A percentile compares a stretch with the other conserved stretches of the same genome.
Evolutionary conservation across 2,113 vertebrate genomes (phyloP).

Genomic region (Boulengeromyrus knoepffleri): DNA sequence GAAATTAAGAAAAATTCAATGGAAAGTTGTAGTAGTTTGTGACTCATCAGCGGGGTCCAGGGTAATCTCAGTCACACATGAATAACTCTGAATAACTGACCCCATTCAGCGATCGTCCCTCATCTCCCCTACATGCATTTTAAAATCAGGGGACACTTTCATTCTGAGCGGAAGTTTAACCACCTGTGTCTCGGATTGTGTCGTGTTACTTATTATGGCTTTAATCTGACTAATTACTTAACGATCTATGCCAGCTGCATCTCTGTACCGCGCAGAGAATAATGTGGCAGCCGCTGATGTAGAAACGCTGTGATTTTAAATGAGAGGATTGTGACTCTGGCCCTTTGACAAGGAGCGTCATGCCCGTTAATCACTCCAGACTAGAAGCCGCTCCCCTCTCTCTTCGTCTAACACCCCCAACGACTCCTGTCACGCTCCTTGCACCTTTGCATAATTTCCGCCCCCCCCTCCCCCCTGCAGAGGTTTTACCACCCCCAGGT

Average conservation of each 20-base stretch:
- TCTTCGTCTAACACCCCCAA: background rate
- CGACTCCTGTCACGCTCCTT: background rate
- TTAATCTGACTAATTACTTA: background rate
- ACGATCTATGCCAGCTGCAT: background rate
- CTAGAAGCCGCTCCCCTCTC: background rate
- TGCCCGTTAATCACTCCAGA: background rate
- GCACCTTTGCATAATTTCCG: slow-evolving; percentile 1
- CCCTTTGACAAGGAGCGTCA: background rate
- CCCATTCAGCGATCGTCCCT: background rate
- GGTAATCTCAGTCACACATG: background rate
- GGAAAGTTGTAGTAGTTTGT: background rate
- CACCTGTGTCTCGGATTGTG: background rate
- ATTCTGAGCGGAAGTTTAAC: background rate
- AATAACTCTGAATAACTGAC: background rate
- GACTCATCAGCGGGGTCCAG: background rate
- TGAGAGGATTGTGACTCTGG: background rate
- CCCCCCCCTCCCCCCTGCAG: background rate
- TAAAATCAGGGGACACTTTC: background rate
- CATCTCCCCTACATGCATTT: background rate
- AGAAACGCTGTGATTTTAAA: background rate
- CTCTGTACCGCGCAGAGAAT: background rate
- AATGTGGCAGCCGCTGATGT: background rate
- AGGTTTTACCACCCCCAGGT: background rate
- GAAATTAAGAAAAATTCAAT: no score
- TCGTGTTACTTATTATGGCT: background rate